Evolutionary conservation across 2,888 invertebrate species (phyloP).

Genomic region (Cerastis leucographa): DNA sequence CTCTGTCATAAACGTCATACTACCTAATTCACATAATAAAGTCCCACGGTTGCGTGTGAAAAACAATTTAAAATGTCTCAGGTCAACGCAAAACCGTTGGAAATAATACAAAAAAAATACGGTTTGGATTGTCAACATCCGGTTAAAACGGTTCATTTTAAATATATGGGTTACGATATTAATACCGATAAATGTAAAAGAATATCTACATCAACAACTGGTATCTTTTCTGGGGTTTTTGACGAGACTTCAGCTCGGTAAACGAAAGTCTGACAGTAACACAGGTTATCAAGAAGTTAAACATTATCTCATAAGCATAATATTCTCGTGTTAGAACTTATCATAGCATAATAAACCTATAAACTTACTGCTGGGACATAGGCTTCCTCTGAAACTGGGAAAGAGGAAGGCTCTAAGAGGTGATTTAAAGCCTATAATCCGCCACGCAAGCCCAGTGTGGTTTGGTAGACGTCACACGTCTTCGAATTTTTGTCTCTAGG

Average conservation of each 20-base stretch:
- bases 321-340: too few species aligned
- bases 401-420: not conserved
- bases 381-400: not conserved
- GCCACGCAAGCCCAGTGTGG: too few species aligned
- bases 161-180: conserved; percentile 30
- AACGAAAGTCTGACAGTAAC: not conserved
- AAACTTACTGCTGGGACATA: not conserved
- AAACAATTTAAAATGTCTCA: conserved; percentile 27
- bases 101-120: conserved; percentile 22
- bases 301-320: not conserved
- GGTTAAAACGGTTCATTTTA: conserved; percentile 42
- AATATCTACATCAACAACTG: conserved; percentile 9
- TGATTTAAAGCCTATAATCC: too few species aligned
- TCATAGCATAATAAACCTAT: not conserved
- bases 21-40: conserved; percentile 15
- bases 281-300: not conserved
- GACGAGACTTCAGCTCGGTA: not conserved
- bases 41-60: conserved; percentile 56
- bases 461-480: too few species aligned
- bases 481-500: not conserved
- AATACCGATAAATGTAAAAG: conserved; percentile 3
- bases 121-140: conserved; percentile 41
- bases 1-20: not conserved
- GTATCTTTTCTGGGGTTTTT: conserved; percentile 16
- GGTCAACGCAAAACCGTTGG: conserved; percentile 54